A percentile compares a stretch with the other conserved stretches of the same genome.
phyloP scores from a whole-genome alignment of 2,797 vertebrate genomes.

The Hirundo rustica region DNA sequence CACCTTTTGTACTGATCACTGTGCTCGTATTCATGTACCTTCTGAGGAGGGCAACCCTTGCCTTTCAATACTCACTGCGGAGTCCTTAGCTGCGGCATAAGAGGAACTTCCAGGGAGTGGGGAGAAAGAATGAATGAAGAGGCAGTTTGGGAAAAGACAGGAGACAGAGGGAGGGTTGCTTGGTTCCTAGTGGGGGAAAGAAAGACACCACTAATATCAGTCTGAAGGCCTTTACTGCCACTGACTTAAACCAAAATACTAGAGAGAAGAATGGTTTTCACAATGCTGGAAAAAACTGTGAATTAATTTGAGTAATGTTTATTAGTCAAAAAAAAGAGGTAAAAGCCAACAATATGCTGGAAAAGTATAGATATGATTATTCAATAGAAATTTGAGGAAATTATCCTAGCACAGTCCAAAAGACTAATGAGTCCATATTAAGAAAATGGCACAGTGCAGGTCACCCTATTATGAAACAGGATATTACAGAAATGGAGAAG shows the following conservation, averaged over 20 bases:
- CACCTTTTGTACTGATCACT: neutral
- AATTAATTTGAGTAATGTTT: slow-evolving; percentile 44
- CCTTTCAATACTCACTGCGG: neutral
- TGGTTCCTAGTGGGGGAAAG: neutral
- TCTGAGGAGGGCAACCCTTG: neutral
- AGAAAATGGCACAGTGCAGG: slow-evolving; percentile 12
- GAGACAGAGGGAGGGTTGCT: neutral
- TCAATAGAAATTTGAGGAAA: slow-evolving; percentile 66
- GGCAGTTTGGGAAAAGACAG: neutral
- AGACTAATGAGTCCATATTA: slow-evolving; percentile 58
- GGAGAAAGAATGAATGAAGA: neutral
- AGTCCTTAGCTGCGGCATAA: rapidly evolving
- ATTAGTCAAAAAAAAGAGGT: slow-evolving; percentile 24
- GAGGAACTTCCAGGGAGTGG: neutral
- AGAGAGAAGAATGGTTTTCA: neutral
- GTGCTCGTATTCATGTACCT: neutral
- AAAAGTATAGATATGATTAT: slow-evolving; percentile 50
- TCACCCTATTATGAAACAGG: slow-evolving; percentile 64
- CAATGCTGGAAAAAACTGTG: neutral
- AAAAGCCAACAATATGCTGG: slow-evolving; percentile 43
- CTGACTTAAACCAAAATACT: neutral
- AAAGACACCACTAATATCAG: neutral
- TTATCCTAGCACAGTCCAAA: slow-evolving; percentile 30
- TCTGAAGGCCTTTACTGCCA: neutral
- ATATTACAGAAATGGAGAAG: slow-evolving; percentile 63